Conservation (phyloP, 2,888 invertebrate species). For the Drosophila percnosoma region DNA sequence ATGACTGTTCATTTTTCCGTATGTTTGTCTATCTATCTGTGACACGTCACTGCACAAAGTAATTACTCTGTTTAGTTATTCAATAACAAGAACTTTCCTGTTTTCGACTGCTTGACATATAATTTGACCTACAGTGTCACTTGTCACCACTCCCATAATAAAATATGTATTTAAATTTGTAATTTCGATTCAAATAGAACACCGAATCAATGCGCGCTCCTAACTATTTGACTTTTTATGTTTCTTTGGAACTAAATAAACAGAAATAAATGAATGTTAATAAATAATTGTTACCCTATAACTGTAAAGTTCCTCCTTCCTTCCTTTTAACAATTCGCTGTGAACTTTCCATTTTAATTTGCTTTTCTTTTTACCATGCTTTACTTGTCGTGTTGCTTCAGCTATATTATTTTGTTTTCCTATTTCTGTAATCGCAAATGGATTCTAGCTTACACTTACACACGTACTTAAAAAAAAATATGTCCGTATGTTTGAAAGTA, state of each 20-base stretch:
- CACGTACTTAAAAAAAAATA: background rate
- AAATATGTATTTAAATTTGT: constrained; percentile 50
- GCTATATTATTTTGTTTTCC: background rate
- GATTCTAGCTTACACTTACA: background rate
- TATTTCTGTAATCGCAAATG: background rate
- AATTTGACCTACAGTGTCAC: constrained; percentile 53
- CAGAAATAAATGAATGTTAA: background rate
- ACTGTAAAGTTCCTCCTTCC: background rate
- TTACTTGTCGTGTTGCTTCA: background rate
- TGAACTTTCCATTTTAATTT: background rate
- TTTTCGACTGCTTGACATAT: constrained; percentile 23
- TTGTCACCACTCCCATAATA: constrained; percentile 56
- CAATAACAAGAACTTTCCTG: constrained; percentile 4
- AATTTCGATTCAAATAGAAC: constrained; percentile 20
- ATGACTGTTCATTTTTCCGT: constrained; percentile 60
- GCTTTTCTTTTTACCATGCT: background rate
- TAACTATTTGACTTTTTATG: background rate
- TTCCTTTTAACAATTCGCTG: background rate
- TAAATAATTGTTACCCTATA: background rate
- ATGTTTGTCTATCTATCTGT: constrained; percentile 10
- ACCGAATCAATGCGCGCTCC: background rate
- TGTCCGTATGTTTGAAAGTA: background rate
- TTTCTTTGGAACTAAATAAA: background rate
- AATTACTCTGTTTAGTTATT: constrained; percentile 22
- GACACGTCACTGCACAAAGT: constrained; percentile 18